A percentile compares a stretch with the other conserved stretches of the same genome.
Evolutionary conservation across 2,797 vertebrate species (phyloP).

Genomic region (Trichosurus vulpecula): DNA sequence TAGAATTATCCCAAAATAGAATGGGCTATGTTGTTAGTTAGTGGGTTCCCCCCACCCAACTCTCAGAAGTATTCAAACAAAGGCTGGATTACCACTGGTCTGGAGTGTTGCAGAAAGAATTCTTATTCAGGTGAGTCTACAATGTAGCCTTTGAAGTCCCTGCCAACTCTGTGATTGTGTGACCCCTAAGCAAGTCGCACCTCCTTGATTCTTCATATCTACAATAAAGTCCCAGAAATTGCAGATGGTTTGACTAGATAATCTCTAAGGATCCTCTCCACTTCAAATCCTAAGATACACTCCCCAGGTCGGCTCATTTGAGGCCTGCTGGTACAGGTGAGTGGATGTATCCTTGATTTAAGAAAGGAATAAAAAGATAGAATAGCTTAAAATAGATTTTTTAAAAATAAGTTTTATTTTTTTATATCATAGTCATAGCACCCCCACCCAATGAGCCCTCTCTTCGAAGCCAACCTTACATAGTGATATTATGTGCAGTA

Average conservation of each 20-base stretch:
- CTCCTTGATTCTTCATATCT: background rate
- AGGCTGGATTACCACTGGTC: background rate
- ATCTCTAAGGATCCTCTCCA: background rate
- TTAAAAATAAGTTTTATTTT: background rate
- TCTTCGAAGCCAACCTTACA: background rate
- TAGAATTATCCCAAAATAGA: background rate
- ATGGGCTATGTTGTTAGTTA: background rate
- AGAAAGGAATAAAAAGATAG: background rate
- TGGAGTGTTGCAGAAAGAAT: background rate
- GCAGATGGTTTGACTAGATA: background rate
- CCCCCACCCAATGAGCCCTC: background rate
- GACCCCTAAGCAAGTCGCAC: background rate
- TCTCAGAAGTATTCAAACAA: background rate
- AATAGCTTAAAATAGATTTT: background rate
- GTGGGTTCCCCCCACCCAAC: background rate
- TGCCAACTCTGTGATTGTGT: background rate
- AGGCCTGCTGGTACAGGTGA: background rate
- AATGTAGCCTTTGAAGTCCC: background rate
- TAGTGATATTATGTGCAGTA: background rate
- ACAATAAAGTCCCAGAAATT: background rate
- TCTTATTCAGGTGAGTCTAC: background rate
- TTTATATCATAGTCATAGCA: background rate
- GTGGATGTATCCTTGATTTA: background rate
- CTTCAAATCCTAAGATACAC: background rate
- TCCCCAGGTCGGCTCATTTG: background rate